phyloP scores from a whole-genome alignment of 1,140 invertebrate genomes.

The Sminthurides bifidus region DNA sequence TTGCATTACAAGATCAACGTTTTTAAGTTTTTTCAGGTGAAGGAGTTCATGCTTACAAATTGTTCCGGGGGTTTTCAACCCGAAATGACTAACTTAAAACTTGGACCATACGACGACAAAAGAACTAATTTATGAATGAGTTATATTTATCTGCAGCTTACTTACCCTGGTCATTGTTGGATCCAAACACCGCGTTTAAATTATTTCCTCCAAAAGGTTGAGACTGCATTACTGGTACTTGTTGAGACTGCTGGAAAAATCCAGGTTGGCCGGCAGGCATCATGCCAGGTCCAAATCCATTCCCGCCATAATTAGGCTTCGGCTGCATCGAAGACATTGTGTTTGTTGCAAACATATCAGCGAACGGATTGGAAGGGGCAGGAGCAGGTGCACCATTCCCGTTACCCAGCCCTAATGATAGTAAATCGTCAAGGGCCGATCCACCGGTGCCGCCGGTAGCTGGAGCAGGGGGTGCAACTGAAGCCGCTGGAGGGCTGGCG shows the following conservation, averaged over 20 bases:
- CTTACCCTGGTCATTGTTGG: slow-evolving; percentile 32
- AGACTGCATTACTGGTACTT: slow-evolving; percentile 17
- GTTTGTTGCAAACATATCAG: slow-evolving; percentile 60
- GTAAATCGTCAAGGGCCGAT: slow-evolving; percentile 29
- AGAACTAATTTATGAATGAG: too few species aligned
- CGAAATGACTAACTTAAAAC: too few species aligned
- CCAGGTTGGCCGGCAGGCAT: slow-evolving; percentile 9
- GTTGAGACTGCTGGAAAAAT: slow-evolving; percentile 21
- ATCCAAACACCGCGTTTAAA: slow-evolving; percentile 28
- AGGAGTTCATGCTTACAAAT: too few species aligned
- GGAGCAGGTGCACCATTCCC: slow-evolving; percentile 9
- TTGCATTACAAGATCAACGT: slow-evolving; percentile 27
- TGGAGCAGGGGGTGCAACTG: slow-evolving; percentile 3
- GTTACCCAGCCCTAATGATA: slow-evolving; percentile 11
- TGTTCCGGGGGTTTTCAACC: too few species aligned
- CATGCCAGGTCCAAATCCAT: slow-evolving; percentile 18
- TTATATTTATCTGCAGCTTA: too few species aligned
- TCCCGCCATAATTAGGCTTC: slow-evolving; percentile 26
- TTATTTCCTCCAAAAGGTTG: slow-evolving; percentile 24
- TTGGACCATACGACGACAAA: too few species aligned
- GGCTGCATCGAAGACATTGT: slow-evolving; percentile 33
- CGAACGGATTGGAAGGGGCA: slow-evolving; percentile 61
- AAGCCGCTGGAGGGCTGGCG: slow-evolving; percentile 39
- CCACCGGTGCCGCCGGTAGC: slow-evolving; percentile 23
- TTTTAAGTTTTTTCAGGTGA: too few species aligned